Percentiles rank a stretch among this genome's conserved stretches.
phyloP scores from a whole-genome alignment of 1,140 invertebrate genomes.

The Drosophila quadrilineata region DNA sequence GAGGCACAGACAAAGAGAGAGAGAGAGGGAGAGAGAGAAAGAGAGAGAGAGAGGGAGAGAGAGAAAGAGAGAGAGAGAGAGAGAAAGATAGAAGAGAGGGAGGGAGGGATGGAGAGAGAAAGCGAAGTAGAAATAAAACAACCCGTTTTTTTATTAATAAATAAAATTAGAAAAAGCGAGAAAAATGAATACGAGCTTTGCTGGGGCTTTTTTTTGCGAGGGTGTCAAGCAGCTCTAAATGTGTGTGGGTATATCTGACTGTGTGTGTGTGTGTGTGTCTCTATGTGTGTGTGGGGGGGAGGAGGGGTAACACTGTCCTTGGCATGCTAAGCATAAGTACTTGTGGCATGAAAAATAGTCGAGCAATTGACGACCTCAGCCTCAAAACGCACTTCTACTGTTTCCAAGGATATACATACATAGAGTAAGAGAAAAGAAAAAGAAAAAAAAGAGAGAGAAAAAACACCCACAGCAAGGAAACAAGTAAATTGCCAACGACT shows the following conservation, averaged over 20 bases:
- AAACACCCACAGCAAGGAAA: too few relatives aligned
- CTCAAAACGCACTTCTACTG: constrained; percentile 62
- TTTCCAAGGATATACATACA: constrained; percentile 58
- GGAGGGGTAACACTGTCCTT: constrained; percentile 50
- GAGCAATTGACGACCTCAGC: constrained; percentile 32
- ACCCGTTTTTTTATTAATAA: constrained; percentile 49
- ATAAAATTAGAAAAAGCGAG: constrained; percentile 41
- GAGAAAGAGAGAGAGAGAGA: not conserved
- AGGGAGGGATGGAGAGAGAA: not conserved
- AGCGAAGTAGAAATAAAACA: too few relatives aligned
- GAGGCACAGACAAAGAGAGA: too few relatives aligned
- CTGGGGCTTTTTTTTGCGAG: constrained; percentile 5
- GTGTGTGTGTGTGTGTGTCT: not conserved
- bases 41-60: not conserved
- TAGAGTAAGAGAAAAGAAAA: too few relatives aligned
- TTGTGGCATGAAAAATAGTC: constrained; percentile 43
- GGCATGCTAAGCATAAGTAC: constrained; percentile 48
- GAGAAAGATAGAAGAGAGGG: too few relatives aligned
- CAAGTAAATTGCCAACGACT: constrained; percentile 50
- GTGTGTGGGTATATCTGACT: not conserved
- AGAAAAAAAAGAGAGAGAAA: too few relatives aligned
- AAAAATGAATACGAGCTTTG: constrained; percentile 1
- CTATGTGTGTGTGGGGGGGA: not conserved
- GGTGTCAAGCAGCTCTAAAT: not conserved
- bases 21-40: too few relatives aligned